phyloP scores from a whole-genome alignment of 2,113 vertebrate genomes.

The Hippocampus abdominalis region DNA sequence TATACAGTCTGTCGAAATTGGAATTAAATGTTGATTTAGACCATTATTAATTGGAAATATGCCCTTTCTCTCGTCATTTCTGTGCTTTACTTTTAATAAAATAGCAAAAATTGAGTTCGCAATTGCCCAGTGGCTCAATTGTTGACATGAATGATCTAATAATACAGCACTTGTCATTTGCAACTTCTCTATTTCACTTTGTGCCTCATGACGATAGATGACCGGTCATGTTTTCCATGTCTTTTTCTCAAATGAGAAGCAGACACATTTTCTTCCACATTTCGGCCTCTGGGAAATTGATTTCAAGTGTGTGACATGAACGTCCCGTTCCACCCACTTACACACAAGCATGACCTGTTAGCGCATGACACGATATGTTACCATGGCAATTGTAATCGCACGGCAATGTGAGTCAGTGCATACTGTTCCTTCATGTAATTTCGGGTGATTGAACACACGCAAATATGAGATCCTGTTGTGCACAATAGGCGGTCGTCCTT shows the following conservation, averaged over 20 bases:
- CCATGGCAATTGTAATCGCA: slow-evolving; percentile 3
- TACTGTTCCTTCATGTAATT: background rate
- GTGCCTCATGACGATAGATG: too few species aligned
- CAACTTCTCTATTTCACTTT: background rate
- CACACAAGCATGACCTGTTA: background rate
- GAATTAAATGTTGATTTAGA: background rate
- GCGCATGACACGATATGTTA: slow-evolving; percentile 5
- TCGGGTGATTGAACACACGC: background rate
- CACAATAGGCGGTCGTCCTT: background rate
- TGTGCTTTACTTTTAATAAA: too few species aligned
- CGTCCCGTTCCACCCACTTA: background rate
- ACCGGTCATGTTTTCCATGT: background rate
- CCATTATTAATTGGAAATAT: background rate
- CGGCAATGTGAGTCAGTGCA: slow-evolving; percentile 7
- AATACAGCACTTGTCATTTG: too few species aligned
- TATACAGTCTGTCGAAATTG: background rate
- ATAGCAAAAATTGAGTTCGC: background rate
- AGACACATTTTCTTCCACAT: background rate
- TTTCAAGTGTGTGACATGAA: background rate
- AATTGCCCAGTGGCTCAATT: background rate
- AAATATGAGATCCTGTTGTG: background rate
- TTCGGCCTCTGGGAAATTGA: background rate
- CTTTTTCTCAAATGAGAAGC: background rate
- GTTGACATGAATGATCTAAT: background rate
- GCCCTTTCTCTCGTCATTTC: too few species aligned